Percentiles rank a stretch among this genome's conserved stretches.
These are phyloP conservation scores for Chesias legatella DNA, from an alignment of 2,888 invertebrate species.

Conservation along the genomic window DNA sequence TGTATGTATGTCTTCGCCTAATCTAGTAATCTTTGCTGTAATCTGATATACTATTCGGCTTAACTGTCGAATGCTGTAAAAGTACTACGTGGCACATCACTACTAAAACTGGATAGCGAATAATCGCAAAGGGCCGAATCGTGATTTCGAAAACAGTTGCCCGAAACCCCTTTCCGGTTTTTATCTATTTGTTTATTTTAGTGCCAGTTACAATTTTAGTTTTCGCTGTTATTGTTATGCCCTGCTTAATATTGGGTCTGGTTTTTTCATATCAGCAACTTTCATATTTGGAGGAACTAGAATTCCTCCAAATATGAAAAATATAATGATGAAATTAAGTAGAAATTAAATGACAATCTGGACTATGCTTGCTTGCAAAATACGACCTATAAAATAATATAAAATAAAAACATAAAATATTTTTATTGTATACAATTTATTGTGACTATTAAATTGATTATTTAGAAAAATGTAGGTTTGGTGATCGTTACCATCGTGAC, in stretches of 20 bases:
- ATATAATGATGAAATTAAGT: no score
- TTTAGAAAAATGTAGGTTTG: no score
- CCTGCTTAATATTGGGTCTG: slow-evolving; percentile 11
- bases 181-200: slow-evolving; percentile 48
- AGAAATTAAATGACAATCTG: no score
- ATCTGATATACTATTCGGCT: not conserved
- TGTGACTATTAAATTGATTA: no score
- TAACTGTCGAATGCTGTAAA: not conserved
- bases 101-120: slow-evolving; percentile 37
- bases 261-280: slow-evolving; percentile 4
- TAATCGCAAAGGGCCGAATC: slow-evolving; percentile 47
- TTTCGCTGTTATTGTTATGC: slow-evolving; percentile 31
- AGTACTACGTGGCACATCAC: slow-evolving; percentile 4
- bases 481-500: no score
- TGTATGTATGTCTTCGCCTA: no score
- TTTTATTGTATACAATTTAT: no score
- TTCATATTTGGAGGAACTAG: not conserved
- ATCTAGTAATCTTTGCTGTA: no score
- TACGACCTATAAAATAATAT: no score
- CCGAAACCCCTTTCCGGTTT: slow-evolving; percentile 42
- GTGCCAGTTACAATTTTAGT: slow-evolving; percentile 32
- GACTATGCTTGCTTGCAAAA: no score
- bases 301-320: no score
- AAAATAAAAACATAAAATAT: no score
- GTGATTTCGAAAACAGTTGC: slow-evolving; percentile 45